phyloP scores from a whole-genome alignment of 2,113 vertebrate genomes.

The Gila orcuttii region DNA sequence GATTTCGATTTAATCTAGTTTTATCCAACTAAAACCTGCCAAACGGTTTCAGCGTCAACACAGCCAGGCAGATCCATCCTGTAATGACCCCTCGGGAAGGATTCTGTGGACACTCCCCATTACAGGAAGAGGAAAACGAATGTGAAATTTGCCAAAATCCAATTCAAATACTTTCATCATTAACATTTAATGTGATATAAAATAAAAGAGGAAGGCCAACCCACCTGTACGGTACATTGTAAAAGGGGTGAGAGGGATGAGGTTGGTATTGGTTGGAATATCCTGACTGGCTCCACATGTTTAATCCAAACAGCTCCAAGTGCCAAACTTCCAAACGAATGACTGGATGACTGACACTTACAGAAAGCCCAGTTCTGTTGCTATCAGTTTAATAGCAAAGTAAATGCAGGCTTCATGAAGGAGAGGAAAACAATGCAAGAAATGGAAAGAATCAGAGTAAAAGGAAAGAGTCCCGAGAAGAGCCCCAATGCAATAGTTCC shows the following conservation, averaged over 20 bases:
- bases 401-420: not conserved
- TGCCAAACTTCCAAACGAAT: not conserved
- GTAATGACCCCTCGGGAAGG: not conserved
- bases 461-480: conserved; percentile 10
- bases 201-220: conserved; percentile 7
- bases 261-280: conserved; percentile 21
- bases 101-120: not conserved
- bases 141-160: not conserved
- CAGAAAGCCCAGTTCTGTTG: conserved; percentile 12
- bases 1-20: conserved; percentile 40
- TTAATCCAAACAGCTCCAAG: conserved; percentile 27
- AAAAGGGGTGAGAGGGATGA: conserved; percentile 36
- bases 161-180: not conserved
- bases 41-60: conserved; percentile 6
- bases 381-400: conserved; percentile 21
- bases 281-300: conserved; percentile 40
- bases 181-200: not conserved
- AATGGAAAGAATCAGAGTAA: not conserved
- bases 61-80: conserved; percentile 16
- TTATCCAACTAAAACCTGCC: conserved; percentile 27
- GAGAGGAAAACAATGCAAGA: not conserved
- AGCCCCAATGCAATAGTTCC: conserved; percentile 17
- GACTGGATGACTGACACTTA: conserved; percentile 23
- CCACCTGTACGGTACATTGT: conserved; percentile 31
- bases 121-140: not conserved